Conservation (phyloP, 2,113 vertebrate species). For the Pterocles gutturalis region DNA sequence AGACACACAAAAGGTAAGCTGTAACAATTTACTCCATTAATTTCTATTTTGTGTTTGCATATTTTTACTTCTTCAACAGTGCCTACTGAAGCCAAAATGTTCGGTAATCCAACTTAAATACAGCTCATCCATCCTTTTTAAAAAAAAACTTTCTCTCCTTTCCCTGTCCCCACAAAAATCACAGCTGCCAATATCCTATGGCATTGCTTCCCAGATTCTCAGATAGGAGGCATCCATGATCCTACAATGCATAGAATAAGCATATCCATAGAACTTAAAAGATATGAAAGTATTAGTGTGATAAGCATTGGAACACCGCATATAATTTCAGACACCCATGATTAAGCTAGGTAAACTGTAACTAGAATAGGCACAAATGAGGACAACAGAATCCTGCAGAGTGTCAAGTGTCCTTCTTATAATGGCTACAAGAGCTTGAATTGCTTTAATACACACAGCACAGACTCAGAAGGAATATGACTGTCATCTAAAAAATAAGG, state of each 20-base stretch:
- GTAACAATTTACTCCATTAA: not conserved
- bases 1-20: fast-evolving
- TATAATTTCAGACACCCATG: not conserved
- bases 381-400: not conserved
- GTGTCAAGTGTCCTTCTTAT: not conserved
- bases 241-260: not conserved
- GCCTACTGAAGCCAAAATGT: not conserved
- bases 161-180: not conserved
- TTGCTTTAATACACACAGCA: not conserved
- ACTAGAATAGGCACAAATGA: not conserved
- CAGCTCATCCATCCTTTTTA: not conserved
- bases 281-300: not conserved
- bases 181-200: not conserved
- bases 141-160: not conserved
- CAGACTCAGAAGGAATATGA: not conserved
- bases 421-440: not conserved
- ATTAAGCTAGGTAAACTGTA: not conserved
- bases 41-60: not conserved
- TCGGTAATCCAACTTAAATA: not conserved
- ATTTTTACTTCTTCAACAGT: not conserved
- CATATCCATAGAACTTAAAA: not conserved
- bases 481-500: not conserved
- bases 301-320: not conserved
- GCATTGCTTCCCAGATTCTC: not conserved
- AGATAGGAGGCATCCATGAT: not conserved